These are phyloP conservation scores for Hypotaenidia okinawae DNA, from an alignment of 2,797 vertebrate species.

Conservation along the genomic window DNA sequence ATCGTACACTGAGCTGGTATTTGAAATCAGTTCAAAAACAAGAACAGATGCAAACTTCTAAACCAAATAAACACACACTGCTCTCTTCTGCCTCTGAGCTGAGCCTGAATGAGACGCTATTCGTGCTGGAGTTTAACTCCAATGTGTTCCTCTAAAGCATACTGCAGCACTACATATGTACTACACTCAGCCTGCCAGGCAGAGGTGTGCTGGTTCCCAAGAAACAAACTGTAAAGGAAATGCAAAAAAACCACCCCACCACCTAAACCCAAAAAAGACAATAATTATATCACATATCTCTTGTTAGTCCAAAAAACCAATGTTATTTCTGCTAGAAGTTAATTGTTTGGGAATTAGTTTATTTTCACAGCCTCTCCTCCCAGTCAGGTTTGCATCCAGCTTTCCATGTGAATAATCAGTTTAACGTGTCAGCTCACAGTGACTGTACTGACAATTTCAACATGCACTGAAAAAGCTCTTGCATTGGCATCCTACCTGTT, in stretches of 20 bases:
- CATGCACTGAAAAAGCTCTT: not conserved
- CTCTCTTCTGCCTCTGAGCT: not conserved
- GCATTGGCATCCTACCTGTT: constrained; percentile 83
- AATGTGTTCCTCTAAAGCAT: not conserved
- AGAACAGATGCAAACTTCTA: not conserved
- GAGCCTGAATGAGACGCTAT: not conserved
- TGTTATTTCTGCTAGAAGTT: not conserved
- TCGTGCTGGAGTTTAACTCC: not conserved
- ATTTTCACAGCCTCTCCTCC: not conserved
- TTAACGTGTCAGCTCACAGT: not conserved
- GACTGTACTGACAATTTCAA: not conserved
- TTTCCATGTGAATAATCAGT: not conserved
- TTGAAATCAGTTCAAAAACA: not conserved
- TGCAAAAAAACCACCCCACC: fast-evolving
- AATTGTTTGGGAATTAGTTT: not conserved
- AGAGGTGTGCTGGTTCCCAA: not conserved
- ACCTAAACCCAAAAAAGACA: not conserved
- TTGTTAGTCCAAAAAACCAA: not conserved
- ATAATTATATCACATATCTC: not conserved
- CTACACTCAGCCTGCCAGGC: not conserved
- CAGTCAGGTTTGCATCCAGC: not conserved
- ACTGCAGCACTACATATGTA: not conserved
- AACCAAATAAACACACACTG: not conserved
- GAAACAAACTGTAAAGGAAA: not conserved
- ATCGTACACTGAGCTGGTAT: not conserved